Evolutionary conservation across 1,140 invertebrate genomes (phyloP).

Genomic region (Archivesica marissinica): DNA sequence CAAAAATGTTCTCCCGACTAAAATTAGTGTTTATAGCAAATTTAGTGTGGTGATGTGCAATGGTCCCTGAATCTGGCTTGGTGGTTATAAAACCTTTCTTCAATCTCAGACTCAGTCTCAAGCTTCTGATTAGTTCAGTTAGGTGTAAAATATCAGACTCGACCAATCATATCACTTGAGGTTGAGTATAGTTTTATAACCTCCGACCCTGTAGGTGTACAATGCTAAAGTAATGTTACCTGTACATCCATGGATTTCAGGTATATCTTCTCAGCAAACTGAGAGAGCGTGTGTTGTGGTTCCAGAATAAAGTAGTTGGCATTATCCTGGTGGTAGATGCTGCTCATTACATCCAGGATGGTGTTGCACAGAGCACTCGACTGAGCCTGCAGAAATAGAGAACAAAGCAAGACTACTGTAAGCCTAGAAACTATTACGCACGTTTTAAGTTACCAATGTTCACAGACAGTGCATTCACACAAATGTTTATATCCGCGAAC

Average conservation of each 20-base stretch:
- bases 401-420: constrained; percentile 4
- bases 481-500: too few relatives aligned
- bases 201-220: not conserved
- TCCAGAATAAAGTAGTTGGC: constrained; percentile 99
- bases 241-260: constrained; percentile 95
- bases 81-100: too few relatives aligned
- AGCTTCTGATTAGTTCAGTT: too few relatives aligned
- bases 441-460: too few relatives aligned
- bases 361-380: constrained; percentile 92
- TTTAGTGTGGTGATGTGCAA: too few relatives aligned
- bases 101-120: too few relatives aligned
- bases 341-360: constrained; percentile 97
- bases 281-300: constrained; percentile 96
- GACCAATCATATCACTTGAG: not conserved
- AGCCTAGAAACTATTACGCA: too few relatives aligned
- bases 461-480: too few relatives aligned
- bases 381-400: constrained; percentile 84
- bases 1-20: too few relatives aligned
- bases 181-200: not conserved
- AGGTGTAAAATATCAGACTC: not conserved
- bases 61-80: too few relatives aligned
- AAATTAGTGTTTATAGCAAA: too few relatives aligned
- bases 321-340: constrained; percentile 98
- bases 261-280: constrained; percentile 98
- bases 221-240: constrained; percentile 81